Evolutionary conservation across 2,113 vertebrate species (phyloP).

Genomic region (Garra rufa): DNA sequence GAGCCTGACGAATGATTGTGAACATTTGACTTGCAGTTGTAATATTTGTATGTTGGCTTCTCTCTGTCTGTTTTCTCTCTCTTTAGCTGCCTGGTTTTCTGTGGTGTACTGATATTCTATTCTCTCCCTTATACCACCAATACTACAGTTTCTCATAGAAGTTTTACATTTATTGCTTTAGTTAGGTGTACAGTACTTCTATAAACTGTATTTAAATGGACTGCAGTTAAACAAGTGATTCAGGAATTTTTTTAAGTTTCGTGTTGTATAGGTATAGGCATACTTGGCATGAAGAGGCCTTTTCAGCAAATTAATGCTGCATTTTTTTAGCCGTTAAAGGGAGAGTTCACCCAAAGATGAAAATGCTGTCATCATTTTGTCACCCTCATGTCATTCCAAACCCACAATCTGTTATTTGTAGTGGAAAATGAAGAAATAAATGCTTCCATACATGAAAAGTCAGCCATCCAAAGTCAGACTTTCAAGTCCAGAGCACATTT

Average conservation of each 20-base stretch:
- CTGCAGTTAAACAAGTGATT: conserved; percentile 12
- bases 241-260: not conserved
- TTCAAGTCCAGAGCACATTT: not conserved
- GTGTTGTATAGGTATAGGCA: not conserved
- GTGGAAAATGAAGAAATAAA: not conserved
- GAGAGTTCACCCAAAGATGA: conserved; percentile 13
- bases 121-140: not conserved
- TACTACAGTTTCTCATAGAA: not conserved
- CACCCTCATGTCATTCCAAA: conserved; percentile 18
- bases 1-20: conserved; percentile 41
- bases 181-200: not conserved
- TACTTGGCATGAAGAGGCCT: not conserved
- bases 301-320: not conserved
- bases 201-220: not conserved
- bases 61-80: conserved; percentile 49
- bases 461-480: not conserved
- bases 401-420: not conserved
- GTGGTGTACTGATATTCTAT: conserved; percentile 29
- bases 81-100: conserved; percentile 60
- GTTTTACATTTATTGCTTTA: not conserved
- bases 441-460: not conserved
- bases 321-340: not conserved
- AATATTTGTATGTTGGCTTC: conserved; percentile 45
- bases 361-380: conserved; percentile 2
- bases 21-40: conserved; percentile 32